phyloP scores from a whole-genome alignment of 2,888 invertebrate genomes.

The Stictocephala bisonia region DNA sequence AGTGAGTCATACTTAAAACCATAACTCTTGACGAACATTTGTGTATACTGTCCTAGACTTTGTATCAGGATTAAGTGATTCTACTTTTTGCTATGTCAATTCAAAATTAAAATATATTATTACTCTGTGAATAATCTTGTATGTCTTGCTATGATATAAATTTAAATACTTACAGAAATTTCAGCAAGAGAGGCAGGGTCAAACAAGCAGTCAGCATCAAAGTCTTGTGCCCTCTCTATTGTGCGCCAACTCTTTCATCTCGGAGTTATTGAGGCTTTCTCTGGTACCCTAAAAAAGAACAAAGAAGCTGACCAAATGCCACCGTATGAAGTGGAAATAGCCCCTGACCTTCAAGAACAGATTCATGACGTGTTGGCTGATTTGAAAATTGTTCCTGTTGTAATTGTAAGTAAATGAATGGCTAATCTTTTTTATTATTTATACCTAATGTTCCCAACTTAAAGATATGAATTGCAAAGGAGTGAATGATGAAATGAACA shows the following conservation, averaged over 20 bases:
- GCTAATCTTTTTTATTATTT: too few relatives aligned
- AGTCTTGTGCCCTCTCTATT: constrained; percentile 94
- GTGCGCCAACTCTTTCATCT: constrained; percentile 95
- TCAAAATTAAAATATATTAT: too few relatives aligned
- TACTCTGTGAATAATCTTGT: too few relatives aligned
- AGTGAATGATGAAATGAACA: too few relatives aligned
- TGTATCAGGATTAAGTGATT: too few relatives aligned
- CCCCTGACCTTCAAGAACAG: constrained; percentile 75
- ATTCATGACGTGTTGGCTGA: constrained; percentile 68
- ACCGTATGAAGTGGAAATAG: constrained; percentile 81
- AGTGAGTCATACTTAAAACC: too few relatives aligned
- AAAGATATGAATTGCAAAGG: too few relatives aligned
- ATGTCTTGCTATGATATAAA: too few relatives aligned
- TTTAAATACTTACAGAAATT: constrained; percentile 61
- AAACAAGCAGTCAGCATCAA: constrained; percentile 96
- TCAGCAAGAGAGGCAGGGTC: constrained; percentile 92
- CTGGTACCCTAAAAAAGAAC: constrained; percentile 84
- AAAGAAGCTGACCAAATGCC: constrained; percentile 80
- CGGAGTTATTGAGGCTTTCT: constrained; percentile 90
- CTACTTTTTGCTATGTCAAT: too few relatives aligned
- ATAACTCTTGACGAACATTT: too few relatives aligned
- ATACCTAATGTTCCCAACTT: too few relatives aligned
- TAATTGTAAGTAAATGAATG: constrained; percentile 55
- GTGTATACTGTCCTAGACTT: too few relatives aligned
- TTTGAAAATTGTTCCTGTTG: constrained; percentile 62